phyloP scores from a whole-genome alignment of 2,797 vertebrate genomes.

The Acropternis orthonyx region DNA sequence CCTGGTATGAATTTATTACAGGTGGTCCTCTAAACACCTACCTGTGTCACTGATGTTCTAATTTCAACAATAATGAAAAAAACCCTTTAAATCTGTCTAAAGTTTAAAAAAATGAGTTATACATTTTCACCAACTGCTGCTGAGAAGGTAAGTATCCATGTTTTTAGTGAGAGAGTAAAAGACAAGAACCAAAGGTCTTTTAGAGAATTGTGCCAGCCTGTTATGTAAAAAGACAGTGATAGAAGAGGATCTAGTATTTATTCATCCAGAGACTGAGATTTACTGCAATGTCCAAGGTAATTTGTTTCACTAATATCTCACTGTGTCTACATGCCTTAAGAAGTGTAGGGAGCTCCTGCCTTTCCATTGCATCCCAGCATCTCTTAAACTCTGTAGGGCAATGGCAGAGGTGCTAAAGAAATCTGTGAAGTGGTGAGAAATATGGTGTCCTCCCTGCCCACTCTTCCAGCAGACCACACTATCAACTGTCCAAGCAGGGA shows the following conservation, averaged over 20 bases:
- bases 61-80: background rate
- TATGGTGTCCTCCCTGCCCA: background rate
- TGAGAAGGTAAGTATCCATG: background rate
- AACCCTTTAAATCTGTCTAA: fast-evolving
- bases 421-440: background rate
- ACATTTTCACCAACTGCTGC: background rate
- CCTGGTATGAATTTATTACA: background rate
- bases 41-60: background rate
- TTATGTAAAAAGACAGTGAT: background rate
- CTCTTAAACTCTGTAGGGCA: background rate
- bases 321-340: background rate
- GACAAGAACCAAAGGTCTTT: background rate
- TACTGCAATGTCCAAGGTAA: background rate
- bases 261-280: background rate
- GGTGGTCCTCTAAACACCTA: background rate
- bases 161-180: background rate
- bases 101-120: background rate
- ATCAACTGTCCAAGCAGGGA: background rate
- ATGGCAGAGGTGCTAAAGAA: background rate
- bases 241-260: background rate
- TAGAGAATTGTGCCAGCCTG: background rate
- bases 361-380: background rate
- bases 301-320: background rate
- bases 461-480: background rate
- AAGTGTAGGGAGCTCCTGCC: background rate